Percentiles rank a stretch among this genome's conserved stretches.
phyloP scores from a whole-genome alignment of 2,113 vertebrate genomes.

The Amphilophus citrinellus region DNA sequence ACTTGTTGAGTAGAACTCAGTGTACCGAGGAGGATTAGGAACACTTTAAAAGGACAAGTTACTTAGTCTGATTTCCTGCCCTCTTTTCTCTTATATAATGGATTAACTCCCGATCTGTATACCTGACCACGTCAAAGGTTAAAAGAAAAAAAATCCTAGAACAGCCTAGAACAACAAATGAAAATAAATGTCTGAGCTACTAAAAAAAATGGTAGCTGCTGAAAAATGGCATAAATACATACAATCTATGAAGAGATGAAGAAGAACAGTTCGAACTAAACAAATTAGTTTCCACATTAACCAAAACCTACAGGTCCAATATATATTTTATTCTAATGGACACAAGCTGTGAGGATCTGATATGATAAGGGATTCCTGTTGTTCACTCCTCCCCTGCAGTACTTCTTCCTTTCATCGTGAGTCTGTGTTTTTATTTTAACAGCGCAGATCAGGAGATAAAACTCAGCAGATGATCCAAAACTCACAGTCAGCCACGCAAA shows the following conservation, averaged over 20 bases:
- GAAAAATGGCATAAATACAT: background rate
- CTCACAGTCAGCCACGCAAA: background rate
- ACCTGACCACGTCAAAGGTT: conserved; percentile 25
- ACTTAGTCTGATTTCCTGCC: conserved; percentile 51
- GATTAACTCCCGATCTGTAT: conserved; percentile 64
- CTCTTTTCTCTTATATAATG: conserved; percentile 75
- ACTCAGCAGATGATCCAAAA: background rate
- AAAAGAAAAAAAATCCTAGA: background rate
- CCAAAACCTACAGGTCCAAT: background rate
- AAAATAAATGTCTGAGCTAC: background rate
- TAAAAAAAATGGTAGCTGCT: background rate
- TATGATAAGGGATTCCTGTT: background rate
- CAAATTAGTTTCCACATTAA: background rate
- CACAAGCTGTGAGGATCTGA: background rate
- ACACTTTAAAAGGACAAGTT: conserved; percentile 48
- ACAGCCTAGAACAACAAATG: background rate
- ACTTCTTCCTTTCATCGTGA: background rate
- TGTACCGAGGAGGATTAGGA: conserved; percentile 53
- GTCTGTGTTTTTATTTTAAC: background rate
- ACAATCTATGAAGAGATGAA: background rate
- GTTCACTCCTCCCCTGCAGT: background rate
- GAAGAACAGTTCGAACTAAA: background rate
- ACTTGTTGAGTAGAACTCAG: background rate
- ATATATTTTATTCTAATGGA: background rate
- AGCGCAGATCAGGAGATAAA: background rate